Percentiles rank a stretch among this genome's conserved stretches.
These are phyloP conservation scores for western clawed frog (Xenopus tropicalis) DNA, from an alignment of 2,113 vertebrate genomes.

Conservation along the genomic window UCB_Xtro_10.0 CM004446.2:78916001-78916500, in stretches of 20 bases:
- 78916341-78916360: neutral
- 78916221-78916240: neutral
- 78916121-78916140: constrained; percentile 3
- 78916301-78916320: neutral
- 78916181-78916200: constrained; percentile 1
- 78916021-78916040: constrained; percentile 45
- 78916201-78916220: constrained; percentile 1
- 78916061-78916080: constrained; percentile 44
- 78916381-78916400: constrained; percentile 12
- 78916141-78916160: constrained; percentile 6
- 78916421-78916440: neutral
- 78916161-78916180: constrained; percentile 14
- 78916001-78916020: constrained; percentile 28
- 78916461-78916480: neutral
- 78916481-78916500: neutral
- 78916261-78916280: neutral
- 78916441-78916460: neutral
- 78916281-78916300: neutral
- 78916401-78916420: constrained; percentile 1
- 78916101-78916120: constrained; percentile 33
- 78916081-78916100: constrained; percentile 40
- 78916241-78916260: neutral
- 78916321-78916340: neutral
- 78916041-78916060: constrained; percentile 37
- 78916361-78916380: neutral